Evolutionary conservation across 2,888 invertebrate species (phyloP).

Genomic region (Drosophila histrio): DNA sequence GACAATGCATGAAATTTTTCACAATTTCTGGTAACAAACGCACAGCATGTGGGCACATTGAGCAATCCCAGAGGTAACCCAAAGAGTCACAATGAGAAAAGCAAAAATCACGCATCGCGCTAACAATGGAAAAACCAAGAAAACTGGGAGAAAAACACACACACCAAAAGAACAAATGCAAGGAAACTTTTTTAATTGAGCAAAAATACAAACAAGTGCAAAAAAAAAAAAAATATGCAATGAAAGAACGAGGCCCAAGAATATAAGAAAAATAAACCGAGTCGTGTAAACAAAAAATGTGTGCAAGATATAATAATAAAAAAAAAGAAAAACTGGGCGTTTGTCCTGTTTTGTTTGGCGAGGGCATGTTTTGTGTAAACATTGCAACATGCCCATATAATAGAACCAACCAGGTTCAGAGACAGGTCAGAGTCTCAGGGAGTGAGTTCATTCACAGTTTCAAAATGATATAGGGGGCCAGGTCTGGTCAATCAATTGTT

Average conservation of each 20-base stretch:
- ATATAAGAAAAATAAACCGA: slow-evolving; percentile 7
- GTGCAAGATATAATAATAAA: slow-evolving; percentile 9
- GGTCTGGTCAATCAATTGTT: slow-evolving; percentile 42
- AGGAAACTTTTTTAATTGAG: slow-evolving; percentile 74
- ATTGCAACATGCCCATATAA: slow-evolving; percentile 38
- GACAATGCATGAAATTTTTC: slow-evolving; percentile 55
- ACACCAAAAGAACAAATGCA: neutral
- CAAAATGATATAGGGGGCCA: slow-evolving; percentile 23
- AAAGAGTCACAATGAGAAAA: slow-evolving; percentile 53
- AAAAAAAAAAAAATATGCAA: slow-evolving; percentile 57
- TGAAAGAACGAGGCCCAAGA: neutral
- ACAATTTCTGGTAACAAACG: slow-evolving; percentile 50
- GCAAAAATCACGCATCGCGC: slow-evolving; percentile 65
- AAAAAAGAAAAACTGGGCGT: slow-evolving; percentile 58
- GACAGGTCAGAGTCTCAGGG: slow-evolving; percentile 24
- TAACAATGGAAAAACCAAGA: slow-evolving; percentile 33
- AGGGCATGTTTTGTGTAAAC: slow-evolving; percentile 72
- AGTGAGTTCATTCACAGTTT: slow-evolving; percentile 55
- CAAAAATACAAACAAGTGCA: slow-evolving; percentile 78
- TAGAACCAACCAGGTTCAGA: slow-evolving; percentile 1
- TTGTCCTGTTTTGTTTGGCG: slow-evolving; percentile 59
- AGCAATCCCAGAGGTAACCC: slow-evolving; percentile 35
- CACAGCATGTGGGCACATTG: slow-evolving; percentile 76
- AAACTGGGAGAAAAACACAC: slow-evolving; percentile 20
- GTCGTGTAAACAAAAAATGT: slow-evolving; percentile 28